Base-by-base conservation (phyloP, 2,797 vertebrate species). In the Cossypha niveicapilla region DNA sequence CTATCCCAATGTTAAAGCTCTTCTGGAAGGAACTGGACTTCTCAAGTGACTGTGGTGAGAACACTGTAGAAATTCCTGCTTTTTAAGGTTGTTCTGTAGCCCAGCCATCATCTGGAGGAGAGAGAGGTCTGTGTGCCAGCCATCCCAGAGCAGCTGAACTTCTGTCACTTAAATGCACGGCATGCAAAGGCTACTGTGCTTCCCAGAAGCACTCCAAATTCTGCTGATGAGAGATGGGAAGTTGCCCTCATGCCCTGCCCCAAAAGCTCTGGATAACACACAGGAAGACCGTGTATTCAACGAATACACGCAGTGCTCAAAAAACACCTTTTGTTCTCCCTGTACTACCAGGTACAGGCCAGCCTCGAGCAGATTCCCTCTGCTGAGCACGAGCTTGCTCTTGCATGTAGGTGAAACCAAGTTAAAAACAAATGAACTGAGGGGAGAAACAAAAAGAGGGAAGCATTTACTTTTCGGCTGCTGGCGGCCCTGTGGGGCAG, bases 281-380 rank as follows among this genome's bases (percentile, higher is more conserved):
- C 21, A 70, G 32, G 28, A 85, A 78, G 51, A 66, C 4, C 0
- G 4, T 0, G 16, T 74, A 60, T 54, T 62, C 23, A 15, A 42
- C 0, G 0, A 47, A 76, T 6, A 68, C 39, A 65, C 5, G 2
- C 7, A 56, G 65, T 2, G 28, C 30, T 68, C 13, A 25, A 53
- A 76, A 74, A 89, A 39, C 75, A 61, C 22, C 48, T 56, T 8
- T 28, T 41, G 34, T 14, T 63, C 45, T 74, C 66, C 62, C 70
- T 4, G 44, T 14, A 53, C 47, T 25, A 30, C 54, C 9, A 41
- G 44, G 39, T 11, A 22, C 2, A 0, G 25, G 18, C 53, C 65
- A 58, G 60, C 48, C 70, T 30, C 4, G 4, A 39, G 86, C 6
- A 12, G 47, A 15, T n/a, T 18, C 37, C 34, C 79, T 91, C 63